These are phyloP conservation scores for Noctua fimbriata DNA, from an alignment of 2,888 invertebrate species.

Conservation along the genomic window DNA sequence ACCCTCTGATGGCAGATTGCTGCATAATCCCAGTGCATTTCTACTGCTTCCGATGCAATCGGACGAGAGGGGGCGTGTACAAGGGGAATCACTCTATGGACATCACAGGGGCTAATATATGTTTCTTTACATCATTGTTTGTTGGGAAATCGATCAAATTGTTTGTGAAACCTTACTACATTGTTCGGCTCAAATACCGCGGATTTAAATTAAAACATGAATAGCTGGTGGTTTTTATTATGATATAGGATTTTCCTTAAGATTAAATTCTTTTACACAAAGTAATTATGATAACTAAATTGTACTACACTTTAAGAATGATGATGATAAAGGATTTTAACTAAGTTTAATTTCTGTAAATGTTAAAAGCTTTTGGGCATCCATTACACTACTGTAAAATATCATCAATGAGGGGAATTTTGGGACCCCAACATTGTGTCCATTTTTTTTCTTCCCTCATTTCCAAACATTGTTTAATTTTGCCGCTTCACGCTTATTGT, in stretches of 20 bases:
- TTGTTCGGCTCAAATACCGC: slow-evolving; percentile 43
- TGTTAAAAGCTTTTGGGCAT: not conserved
- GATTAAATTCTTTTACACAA: slow-evolving; percentile 7
- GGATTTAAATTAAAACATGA: slow-evolving; percentile 23
- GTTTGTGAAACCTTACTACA: slow-evolving; percentile 64
- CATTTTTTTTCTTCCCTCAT: slow-evolving; percentile 67
- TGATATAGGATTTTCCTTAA: slow-evolving; percentile 2
- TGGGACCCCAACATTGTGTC: slow-evolving; percentile 47
- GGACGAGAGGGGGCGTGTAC: slow-evolving; percentile 77
- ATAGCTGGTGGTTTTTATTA: slow-evolving; percentile 2
- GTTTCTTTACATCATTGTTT: slow-evolving; percentile 81
- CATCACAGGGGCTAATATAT: slow-evolving; percentile 79
- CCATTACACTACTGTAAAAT: slow-evolving; percentile 17
- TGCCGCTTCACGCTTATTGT: slow-evolving; percentile 82
- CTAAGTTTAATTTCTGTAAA: not conserved
- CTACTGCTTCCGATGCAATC: slow-evolving; percentile 86
- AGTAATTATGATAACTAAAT: slow-evolving; percentile 10
- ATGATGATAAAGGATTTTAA: not conserved
- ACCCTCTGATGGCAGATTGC: slow-evolving; percentile 83
- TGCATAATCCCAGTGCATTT: slow-evolving; percentile 87
- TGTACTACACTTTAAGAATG: not conserved
- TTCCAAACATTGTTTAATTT: slow-evolving; percentile 77
- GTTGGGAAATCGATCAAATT: slow-evolving; percentile 76
- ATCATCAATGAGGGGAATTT: slow-evolving; percentile 49
- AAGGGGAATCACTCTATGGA: slow-evolving; percentile 65